phyloP scores from a whole-genome alignment of 2,113 vertebrate genomes.

The human region GRCh38 chr9:95083001-95083500 shows the following conservation, averaged over 20 bases:
- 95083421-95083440: background rate
- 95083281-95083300: no score
- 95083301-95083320: no score
- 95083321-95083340: background rate
- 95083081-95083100: background rate
- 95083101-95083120: rapidly evolving
- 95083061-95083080: no score
- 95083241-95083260: background rate
- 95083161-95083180: background rate
- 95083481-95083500: background rate
- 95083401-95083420: no score
- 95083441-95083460: no score
- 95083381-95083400: background rate
- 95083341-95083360: no score
- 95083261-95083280: background rate
- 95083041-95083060: background rate
- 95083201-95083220: rapidly evolving
- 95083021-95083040: background rate
- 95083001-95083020: background rate
- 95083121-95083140: rapidly evolving
- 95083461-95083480: background rate
- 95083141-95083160: background rate
- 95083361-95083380: no score
- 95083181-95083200: background rate
- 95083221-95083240: slow-evolving; percentile 49